Percentiles rank a stretch among this genome's conserved stretches.
These are phyloP conservation scores for Hemicordylus capensis DNA, from an alignment of 2,113 vertebrate genomes.

Conservation along the genomic window DNA sequence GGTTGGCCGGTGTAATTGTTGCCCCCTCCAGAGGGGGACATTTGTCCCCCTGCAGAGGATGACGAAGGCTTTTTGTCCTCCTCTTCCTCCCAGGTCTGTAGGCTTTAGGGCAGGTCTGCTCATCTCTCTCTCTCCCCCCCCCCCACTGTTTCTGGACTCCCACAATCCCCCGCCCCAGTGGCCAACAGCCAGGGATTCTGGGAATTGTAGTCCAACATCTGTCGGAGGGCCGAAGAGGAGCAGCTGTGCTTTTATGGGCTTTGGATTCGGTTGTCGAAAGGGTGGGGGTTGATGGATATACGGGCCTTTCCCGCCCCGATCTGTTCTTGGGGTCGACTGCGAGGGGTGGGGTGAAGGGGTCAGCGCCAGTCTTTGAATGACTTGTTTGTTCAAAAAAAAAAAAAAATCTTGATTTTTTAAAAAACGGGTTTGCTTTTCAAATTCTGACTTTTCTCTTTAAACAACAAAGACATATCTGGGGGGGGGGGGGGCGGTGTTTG, in stretches of 20 bases:
- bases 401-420: neutral
- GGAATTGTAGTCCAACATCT: no score
- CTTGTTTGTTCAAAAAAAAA: neutral
- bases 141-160: neutral
- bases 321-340: neutral
- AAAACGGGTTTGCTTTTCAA: neutral
- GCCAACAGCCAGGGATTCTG: no score
- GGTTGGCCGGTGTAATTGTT: neutral
- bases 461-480: no score
- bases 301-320: no score
- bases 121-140: neutral
- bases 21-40: no score
- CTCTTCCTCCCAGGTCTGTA: neutral
- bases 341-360: neutral
- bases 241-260: no score
- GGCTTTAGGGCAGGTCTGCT: neutral
- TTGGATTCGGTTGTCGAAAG: neutral
- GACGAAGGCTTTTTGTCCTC: no score
- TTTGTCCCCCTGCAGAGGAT: no score
- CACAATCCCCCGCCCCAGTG: no score
- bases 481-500: no score
- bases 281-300: no score
- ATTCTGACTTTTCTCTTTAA: neutral
- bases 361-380: neutral
- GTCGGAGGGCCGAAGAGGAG: no score